Percentiles rank a stretch among this genome's conserved stretches.
Conservation (phyloP, 2,888 invertebrate genomes). For the Volucella bombylans region DNA sequence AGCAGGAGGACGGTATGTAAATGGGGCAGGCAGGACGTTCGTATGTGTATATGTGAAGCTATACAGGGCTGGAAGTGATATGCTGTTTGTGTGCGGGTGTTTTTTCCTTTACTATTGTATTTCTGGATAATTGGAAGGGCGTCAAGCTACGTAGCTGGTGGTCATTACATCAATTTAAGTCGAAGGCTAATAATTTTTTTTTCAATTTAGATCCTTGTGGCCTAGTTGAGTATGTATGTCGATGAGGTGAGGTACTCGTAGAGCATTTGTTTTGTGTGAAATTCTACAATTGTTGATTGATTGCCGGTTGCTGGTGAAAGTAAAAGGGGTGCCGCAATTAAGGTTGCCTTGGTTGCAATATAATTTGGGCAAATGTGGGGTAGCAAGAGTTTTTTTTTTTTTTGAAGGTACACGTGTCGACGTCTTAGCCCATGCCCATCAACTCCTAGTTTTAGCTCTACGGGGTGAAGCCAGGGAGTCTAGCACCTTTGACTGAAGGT, state of each 20-base stretch:
- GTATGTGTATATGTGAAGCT: neutral
- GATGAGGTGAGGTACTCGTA: neutral
- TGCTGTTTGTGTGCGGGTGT: slow-evolving; percentile 8
- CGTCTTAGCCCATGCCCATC: too few relatives aligned
- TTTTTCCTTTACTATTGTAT: too few relatives aligned
- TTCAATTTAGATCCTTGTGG: neutral
- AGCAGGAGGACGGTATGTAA: slow-evolving; percentile 6
- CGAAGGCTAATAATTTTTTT: slow-evolving; percentile 39
- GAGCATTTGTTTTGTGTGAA: slow-evolving; percentile 7
- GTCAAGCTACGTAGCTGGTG: slow-evolving; percentile 56
- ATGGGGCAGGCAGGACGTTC: neutral
- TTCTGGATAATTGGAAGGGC: slow-evolving; percentile 68
- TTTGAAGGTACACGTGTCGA: too few relatives aligned
- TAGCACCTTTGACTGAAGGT: too few relatives aligned
- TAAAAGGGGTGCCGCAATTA: too few relatives aligned
- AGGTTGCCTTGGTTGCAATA: too few relatives aligned
- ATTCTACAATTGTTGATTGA: slow-evolving; percentile 25
- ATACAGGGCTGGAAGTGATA: too few relatives aligned
- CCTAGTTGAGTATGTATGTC: neutral
- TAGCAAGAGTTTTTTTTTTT: too few relatives aligned
- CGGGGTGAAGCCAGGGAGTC: too few relatives aligned
- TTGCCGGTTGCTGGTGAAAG: too few relatives aligned
- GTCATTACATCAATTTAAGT: slow-evolving; percentile 61
- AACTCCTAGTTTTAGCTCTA: too few relatives aligned
- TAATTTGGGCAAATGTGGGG: too few relatives aligned